Conservation (phyloP, 2,797 vertebrate species). For the Lacerta bilineata region DNA sequence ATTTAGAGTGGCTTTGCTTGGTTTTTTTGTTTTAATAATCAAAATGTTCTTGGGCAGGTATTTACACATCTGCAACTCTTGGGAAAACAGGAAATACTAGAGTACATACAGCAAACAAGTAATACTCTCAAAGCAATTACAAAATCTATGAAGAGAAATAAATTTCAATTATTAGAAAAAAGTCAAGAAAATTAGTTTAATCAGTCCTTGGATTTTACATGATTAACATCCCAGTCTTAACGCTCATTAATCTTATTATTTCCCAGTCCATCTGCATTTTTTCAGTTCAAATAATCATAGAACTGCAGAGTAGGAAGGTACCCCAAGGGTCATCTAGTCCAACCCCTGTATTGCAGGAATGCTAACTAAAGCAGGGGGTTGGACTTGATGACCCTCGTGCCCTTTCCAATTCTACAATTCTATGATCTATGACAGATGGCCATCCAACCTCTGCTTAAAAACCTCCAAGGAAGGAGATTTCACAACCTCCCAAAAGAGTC, state of each 20-base stretch:
- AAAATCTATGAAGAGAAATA: background rate
- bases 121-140: background rate
- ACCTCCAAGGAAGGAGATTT: too few species aligned
- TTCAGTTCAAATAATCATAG: background rate
- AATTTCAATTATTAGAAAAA: background rate
- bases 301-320: too few species aligned
- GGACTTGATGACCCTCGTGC: too few species aligned
- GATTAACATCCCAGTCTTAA: background rate
- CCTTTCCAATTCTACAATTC: too few species aligned
- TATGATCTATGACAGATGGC: too few species aligned
- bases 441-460: too few species aligned
- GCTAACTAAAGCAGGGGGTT: too few species aligned
- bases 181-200: background rate
- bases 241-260: background rate
- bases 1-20: slow-evolving; percentile 15
- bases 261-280: background rate
- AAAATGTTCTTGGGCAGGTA: slow-evolving; percentile 59
- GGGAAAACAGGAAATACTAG: slow-evolving; percentile 5
- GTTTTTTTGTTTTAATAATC: slow-evolving; percentile 3
- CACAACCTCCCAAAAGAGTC: too few species aligned
- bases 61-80: slow-evolving; percentile 52
- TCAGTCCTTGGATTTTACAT: background rate
- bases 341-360: too few species aligned
- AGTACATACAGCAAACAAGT: background rate
- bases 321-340: too few species aligned